Percentiles rank a stretch among this genome's conserved stretches.
phyloP scores from a whole-genome alignment of 2,888 invertebrate genomes.

The Acrocera orbiculus region DNA sequence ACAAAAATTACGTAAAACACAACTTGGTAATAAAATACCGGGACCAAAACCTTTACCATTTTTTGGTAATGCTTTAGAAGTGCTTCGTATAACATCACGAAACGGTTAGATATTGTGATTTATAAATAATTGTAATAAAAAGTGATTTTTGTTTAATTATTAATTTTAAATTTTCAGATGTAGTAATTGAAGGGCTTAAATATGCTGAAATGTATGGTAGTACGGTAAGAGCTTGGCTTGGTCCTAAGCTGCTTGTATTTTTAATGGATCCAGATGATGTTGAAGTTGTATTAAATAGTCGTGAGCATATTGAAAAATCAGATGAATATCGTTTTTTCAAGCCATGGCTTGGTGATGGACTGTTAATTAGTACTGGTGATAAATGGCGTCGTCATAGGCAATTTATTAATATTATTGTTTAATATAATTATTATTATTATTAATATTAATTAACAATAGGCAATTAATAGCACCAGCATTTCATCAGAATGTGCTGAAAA shows the following conservation, averaged over 20 bases:
- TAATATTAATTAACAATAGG: too few relatives aligned
- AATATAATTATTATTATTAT: too few relatives aligned
- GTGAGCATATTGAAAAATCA: constrained; percentile 56
- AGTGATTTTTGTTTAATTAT: background rate
- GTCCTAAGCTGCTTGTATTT: constrained; percentile 48
- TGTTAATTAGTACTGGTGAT: constrained; percentile 56
- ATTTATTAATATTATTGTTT: too few relatives aligned
- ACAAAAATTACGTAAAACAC: too few relatives aligned
- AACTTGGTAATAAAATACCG: constrained; percentile 47
- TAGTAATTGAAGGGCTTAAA: background rate
- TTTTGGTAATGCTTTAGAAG: constrained; percentile 41
- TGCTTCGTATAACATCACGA: constrained; percentile 37
- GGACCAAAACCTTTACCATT: constrained; percentile 47
- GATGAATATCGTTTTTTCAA: constrained; percentile 55
- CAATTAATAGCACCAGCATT: constrained; percentile 64
- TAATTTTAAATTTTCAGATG: too few relatives aligned
- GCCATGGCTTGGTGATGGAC: constrained; percentile 64
- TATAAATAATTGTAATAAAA: too few relatives aligned
- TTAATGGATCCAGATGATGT: constrained; percentile 50
- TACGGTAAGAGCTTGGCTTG: constrained; percentile 60
- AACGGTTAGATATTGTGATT: constrained; percentile 42
- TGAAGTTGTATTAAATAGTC: constrained; percentile 54
- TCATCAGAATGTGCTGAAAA: constrained; percentile 57
- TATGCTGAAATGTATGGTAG: constrained; percentile 25
- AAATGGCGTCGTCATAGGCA: constrained; percentile 69